Base-by-base conservation (phyloP, 2,797 vertebrate species). In the Enteromius fasciolatus region DNA sequence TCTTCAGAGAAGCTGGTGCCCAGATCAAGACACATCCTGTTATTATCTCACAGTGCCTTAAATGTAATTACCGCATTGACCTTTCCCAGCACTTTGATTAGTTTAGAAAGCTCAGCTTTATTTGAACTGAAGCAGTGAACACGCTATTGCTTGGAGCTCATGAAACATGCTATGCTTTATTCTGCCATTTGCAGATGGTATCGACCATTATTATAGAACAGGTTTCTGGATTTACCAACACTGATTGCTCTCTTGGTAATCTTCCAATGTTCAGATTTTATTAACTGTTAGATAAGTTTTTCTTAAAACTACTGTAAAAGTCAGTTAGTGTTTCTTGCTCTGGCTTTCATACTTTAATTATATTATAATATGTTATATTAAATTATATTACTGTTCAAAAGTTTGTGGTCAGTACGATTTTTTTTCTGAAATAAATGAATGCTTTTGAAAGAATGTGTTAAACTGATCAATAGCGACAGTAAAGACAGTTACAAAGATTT, bases 21-120 rank as follows among this genome's bases (percentile, higher is more conserved):
- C 39, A 76, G 78, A 73, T 83, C 41, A 63, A 73, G 68, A 68
- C 61, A 59, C 61, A 66, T 81, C 64, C 64, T 81, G 75, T 81
- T 85, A 83, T 76, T 63, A 83, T 84, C 63, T 82, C 76, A 66
- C 67, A 78, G 50, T 86, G 77, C 82, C 76, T 78, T 85, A 74
- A 83, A 83, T 81, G 75, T 81, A 84, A 85, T 87, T 83, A 84
- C 76, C 64, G 77, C 82, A 68, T 68, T 81, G 80, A 87, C 84
- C 83, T 87, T 87, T 88, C 48, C 25, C 20, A 14, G 83, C 64
- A 79, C 64, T 81, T 80, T 87, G 76, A 80, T 87, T 84, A 76
- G 81, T 85, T 83, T 63, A 78, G 81, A 68, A 50, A 57, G 41
- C 69, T 44, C 70, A 50, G 74, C 46, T 83, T 83, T 81, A 61